Percentiles rank a stretch among this genome's conserved stretches.
Evolutionary conservation across 2,888 invertebrate genomes (phyloP).

Genomic region (Lithophane leautieri): DNA sequence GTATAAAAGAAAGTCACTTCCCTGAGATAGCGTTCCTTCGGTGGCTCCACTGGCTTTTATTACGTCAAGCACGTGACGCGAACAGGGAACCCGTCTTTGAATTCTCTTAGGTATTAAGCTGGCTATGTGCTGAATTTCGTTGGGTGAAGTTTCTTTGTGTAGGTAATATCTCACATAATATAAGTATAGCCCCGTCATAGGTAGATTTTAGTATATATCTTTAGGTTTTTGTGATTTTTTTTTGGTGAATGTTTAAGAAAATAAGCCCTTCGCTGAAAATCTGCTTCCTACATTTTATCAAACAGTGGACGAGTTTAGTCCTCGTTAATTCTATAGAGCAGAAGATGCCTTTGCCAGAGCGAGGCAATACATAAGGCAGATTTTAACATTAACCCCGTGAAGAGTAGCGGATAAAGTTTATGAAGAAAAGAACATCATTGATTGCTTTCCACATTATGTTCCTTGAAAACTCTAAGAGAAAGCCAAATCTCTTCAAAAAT

Average conservation of each 20-base stretch:
- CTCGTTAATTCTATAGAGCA: background rate
- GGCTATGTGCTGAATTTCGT: slow-evolving; percentile 57
- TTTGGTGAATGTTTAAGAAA: background rate
- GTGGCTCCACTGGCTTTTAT: slow-evolving; percentile 82
- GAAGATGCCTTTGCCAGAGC: background rate
- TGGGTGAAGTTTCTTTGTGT: slow-evolving; percentile 22
- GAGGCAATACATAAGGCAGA: background rate
- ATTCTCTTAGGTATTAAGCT: slow-evolving; percentile 76
- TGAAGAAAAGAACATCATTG: background rate
- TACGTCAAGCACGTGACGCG: slow-evolving; percentile 84
- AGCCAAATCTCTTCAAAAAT: slow-evolving; percentile 3
- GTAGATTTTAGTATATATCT: background rate
- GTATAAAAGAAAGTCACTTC: slow-evolving; percentile 84
- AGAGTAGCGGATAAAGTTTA: background rate
- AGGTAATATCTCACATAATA: background rate
- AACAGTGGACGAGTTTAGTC: background rate
- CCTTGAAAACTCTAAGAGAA: background rate
- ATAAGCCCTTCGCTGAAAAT: background rate
- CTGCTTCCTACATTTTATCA: background rate
- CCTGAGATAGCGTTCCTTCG: slow-evolving; percentile 80
- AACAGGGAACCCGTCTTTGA: slow-evolving; percentile 77
- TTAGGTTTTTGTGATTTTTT: background rate
- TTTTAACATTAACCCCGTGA: background rate
- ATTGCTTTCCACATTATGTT: background rate
- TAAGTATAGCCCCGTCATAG: too few relatives aligned